phyloP scores from a whole-genome alignment of 2,888 invertebrate genomes.

The Coronaproctus castanopsis region DNA sequence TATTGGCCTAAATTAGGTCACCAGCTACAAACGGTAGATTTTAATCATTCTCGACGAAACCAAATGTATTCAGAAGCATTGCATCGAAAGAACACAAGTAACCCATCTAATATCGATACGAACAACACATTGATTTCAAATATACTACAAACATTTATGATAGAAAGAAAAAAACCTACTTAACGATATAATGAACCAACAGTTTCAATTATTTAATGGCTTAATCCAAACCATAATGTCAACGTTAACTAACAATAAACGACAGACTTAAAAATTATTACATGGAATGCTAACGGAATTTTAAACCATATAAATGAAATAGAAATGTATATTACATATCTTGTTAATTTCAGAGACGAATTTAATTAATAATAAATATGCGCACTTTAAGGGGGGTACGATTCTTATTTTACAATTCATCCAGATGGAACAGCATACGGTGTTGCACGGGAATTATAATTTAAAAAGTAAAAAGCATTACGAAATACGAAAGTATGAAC shows the following conservation, averaged over 20 bases:
- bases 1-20: neutral
- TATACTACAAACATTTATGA: neutral
- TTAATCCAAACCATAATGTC: neutral
- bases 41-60: neutral
- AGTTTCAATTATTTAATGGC: neutral
- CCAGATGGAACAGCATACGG: too few species aligned
- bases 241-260: neutral
- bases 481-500: neutral
- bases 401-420: neutral
- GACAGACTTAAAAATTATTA: neutral
- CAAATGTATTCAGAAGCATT: neutral
- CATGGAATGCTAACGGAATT: neutral
- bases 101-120: neutral
- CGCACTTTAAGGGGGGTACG: neutral
- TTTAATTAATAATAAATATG: neutral
- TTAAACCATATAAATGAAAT: neutral
- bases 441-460: too few species aligned
- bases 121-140: neutral
- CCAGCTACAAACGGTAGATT: neutral
- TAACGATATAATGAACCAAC: neutral
- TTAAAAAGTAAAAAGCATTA: neutral
- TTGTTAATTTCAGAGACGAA: neutral
- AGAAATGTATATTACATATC: neutral
- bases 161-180: neutral
- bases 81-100: neutral